Percentiles rank a stretch among this genome's conserved stretches.
These are phyloP conservation scores for Diploptera punctata DNA, from an alignment of 2,888 invertebrate species.

Conservation along the genomic window DNA sequence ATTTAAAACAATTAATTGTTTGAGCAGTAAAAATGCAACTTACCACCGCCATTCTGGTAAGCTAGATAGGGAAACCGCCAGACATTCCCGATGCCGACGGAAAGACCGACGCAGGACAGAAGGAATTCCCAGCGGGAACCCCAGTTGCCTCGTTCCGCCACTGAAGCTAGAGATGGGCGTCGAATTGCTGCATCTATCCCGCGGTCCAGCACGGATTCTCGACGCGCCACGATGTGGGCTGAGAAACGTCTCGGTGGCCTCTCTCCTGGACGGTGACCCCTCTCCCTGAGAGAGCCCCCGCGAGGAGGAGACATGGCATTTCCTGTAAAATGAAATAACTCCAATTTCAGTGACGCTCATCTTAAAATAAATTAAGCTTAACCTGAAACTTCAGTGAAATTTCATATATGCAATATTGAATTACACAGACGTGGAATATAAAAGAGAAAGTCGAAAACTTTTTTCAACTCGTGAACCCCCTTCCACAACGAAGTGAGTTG, in stretches of 20 bases:
- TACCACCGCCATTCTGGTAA: conserved; percentile 84
- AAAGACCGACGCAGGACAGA: conserved; percentile 81
- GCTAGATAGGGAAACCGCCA: conserved; percentile 89
- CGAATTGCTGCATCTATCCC: conserved; percentile 49
- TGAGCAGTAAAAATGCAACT: conserved; percentile 57
- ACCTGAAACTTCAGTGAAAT: too few species aligned
- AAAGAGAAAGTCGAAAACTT: too few species aligned
- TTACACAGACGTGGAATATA: too few species aligned
- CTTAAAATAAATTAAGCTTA: too few species aligned
- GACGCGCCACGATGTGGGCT: conserved; percentile 48
- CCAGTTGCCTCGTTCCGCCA: conserved; percentile 54
- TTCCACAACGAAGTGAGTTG: too few species aligned
- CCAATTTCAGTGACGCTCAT: too few species aligned
- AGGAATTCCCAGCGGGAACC: conserved; percentile 69
- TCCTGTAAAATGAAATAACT: too few species aligned
- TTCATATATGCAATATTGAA: too few species aligned
- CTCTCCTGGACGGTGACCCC: conserved; percentile 38
- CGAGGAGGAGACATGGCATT: conserved; percentile 29
- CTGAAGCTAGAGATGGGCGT: conserved; percentile 49
- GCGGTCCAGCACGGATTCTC: conserved; percentile 48
- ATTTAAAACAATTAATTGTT: too few species aligned
- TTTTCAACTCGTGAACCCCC: too few species aligned
- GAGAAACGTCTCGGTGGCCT: conserved; percentile 45
- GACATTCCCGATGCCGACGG: conserved; percentile 85
- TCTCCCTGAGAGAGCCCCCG: conserved; percentile 47